These are phyloP conservation scores for Spinus pinus DNA, from an alignment of 2,797 vertebrate genomes.

Conservation along the genomic window DNA sequence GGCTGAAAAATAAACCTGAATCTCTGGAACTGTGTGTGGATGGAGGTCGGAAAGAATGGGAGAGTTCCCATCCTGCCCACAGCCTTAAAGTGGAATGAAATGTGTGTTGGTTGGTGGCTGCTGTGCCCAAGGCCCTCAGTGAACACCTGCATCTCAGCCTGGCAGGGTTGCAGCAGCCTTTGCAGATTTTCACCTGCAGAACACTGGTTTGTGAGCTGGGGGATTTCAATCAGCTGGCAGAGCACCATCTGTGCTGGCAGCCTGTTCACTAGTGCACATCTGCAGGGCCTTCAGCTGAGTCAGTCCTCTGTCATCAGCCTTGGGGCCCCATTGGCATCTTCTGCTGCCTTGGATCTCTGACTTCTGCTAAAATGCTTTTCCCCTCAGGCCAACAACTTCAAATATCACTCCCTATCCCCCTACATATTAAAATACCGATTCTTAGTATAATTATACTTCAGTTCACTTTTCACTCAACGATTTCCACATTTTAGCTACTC, in stretches of 20 bases:
- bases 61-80: not conserved
- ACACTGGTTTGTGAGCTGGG: not conserved
- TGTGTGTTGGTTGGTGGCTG: not conserved
- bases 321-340: not conserved
- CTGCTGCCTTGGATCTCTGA: not conserved
- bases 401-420: not conserved
- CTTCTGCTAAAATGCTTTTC: not conserved
- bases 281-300: not conserved
- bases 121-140: not conserved
- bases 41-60: not conserved
- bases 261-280: not conserved
- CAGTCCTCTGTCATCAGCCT: fast-evolving
- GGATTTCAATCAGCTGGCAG: not conserved
- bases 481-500: not conserved
- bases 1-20: not conserved
- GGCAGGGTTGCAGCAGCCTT: not conserved
- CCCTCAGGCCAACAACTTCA: not conserved
- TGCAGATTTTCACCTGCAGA: not conserved
- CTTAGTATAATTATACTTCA: not conserved
- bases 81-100: not conserved
- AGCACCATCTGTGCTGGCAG: not conserved
- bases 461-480: fast-evolving
- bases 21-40: fast-evolving
- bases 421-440: not conserved
- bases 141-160: not conserved